Evolutionary conservation across 2,797 vertebrate species (phyloP).

Genomic region (Gymnothorax javanicus): DNA sequence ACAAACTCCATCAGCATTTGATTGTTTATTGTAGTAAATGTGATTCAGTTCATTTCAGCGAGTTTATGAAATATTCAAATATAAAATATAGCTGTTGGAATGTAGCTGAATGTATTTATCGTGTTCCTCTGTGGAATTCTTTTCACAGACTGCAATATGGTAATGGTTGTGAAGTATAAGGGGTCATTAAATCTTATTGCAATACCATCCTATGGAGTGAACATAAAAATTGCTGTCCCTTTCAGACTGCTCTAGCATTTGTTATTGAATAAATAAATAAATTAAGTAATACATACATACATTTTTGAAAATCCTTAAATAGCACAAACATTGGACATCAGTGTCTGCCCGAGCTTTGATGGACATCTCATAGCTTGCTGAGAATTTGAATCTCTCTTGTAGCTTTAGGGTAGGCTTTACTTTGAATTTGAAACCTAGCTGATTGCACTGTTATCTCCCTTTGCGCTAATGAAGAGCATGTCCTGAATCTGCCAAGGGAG

Average conservation of each 20-base stretch:
- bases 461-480: conserved; percentile 93
- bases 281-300: conserved; percentile 42
- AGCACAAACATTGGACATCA: conserved; percentile 62
- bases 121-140: neutral
- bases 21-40: no score
- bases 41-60: neutral
- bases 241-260: conserved; percentile 35
- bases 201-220: conserved; percentile 12
- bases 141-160: neutral
- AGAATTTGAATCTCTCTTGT: conserved; percentile 73
- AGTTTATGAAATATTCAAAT: conserved; percentile 8
- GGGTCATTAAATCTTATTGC: neutral
- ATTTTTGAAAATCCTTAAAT: conserved; percentile 53
- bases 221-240: conserved; percentile 4
- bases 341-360: conserved; percentile 61
- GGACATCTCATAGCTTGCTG: conserved; percentile 59
- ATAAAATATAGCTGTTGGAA: neutral
- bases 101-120: neutral
- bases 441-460: conserved; percentile 90
- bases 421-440: conserved; percentile 85
- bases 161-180: neutral
- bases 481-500: conserved; percentile 91
- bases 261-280: conserved; percentile 50
- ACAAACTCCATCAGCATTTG: no score
- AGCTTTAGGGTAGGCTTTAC: conserved; percentile 86